Conservation (phyloP, 1,140 invertebrate genomes). For the Teleopsis dalmanni region DNA sequence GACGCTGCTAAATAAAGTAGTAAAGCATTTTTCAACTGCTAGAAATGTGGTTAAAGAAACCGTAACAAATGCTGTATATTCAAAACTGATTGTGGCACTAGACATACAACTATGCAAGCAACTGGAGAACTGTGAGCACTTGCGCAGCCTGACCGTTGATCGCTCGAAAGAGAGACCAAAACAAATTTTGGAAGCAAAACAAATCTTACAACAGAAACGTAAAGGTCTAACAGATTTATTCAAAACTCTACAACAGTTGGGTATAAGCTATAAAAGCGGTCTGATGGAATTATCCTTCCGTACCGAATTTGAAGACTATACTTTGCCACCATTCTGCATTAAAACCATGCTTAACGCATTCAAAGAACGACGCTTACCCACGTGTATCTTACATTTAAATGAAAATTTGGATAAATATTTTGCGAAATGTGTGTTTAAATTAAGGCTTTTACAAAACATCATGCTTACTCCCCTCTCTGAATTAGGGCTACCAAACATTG, state of each 20-base stretch:
- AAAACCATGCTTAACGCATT: constrained; percentile 21
- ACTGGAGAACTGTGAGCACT: constrained; percentile 54
- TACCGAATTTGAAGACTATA: constrained; percentile 36
- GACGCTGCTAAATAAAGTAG: constrained; percentile 25
- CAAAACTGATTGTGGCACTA: constrained; percentile 51
- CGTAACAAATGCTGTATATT: constrained; percentile 51
- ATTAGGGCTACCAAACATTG: constrained; percentile 69
- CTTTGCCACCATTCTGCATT: constrained; percentile 30
- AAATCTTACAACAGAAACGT: constrained; percentile 75
- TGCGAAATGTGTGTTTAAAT: constrained; percentile 41
- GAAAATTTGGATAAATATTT: constrained; percentile 39
- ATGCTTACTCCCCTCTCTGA: constrained; percentile 65
- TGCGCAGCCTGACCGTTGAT: constrained; percentile 59
- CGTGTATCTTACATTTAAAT: constrained; percentile 24
- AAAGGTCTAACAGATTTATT: constrained; percentile 78
- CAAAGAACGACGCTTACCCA: constrained; percentile 17
- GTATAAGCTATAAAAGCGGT: constrained; percentile 74
- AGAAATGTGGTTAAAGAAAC: constrained; percentile 56
- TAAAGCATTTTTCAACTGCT: constrained; percentile 51
- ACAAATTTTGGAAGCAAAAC: constrained; percentile 72
- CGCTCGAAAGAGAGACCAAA: constrained; percentile 57
- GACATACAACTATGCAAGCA: constrained; percentile 58
- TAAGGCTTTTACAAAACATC: constrained; percentile 53
- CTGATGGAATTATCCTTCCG: constrained; percentile 47
- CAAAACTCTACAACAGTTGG: constrained; percentile 61